Evolutionary conservation across 2,113 vertebrate genomes (phyloP).

Genomic region (Oncorhynchus tshawytscha): DNA sequence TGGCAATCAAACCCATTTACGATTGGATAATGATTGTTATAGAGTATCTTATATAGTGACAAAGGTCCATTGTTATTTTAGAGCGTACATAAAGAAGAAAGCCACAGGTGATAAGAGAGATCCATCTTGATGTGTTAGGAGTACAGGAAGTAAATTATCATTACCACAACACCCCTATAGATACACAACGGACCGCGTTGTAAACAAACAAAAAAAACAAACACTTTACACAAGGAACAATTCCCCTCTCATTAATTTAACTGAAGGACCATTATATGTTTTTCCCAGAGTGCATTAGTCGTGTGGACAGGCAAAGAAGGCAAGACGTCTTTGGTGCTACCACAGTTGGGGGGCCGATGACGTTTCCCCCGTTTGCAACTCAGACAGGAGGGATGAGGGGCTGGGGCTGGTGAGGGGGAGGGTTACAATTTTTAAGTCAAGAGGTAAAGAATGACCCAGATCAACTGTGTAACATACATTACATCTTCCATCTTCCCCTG

Average conservation of each 20-base stretch:
- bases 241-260: conserved; percentile 71
- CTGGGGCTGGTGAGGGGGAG: not conserved
- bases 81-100: conserved; percentile 11
- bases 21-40: too few relatives aligned
- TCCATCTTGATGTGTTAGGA: conserved; percentile 47
- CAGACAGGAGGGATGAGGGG: conserved; percentile 36
- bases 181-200: conserved; percentile 46
- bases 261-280: conserved; percentile 64
- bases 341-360: conserved; percentile 42
- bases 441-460: conserved; percentile 31
- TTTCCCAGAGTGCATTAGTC: conserved; percentile 69
- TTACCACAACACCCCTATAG: conserved; percentile 39
- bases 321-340: not conserved
- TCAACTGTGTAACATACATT: conserved; percentile 38
- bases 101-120: conserved; percentile 60
- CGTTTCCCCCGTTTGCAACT: conserved; percentile 61
- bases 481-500: conserved; percentile 40
- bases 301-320: conserved; percentile 32
- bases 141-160: conserved; percentile 65
- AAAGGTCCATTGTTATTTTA: too few relatives aligned
- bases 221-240: conserved; percentile 49
- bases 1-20: too few relatives aligned
- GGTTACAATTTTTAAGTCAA: conserved; percentile 18
- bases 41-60: too few relatives aligned
- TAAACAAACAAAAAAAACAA: conserved; percentile 17